Evolutionary conservation across 2,888 invertebrate species (phyloP).

Genomic region (Drosophila neoperkinsi): DNA sequence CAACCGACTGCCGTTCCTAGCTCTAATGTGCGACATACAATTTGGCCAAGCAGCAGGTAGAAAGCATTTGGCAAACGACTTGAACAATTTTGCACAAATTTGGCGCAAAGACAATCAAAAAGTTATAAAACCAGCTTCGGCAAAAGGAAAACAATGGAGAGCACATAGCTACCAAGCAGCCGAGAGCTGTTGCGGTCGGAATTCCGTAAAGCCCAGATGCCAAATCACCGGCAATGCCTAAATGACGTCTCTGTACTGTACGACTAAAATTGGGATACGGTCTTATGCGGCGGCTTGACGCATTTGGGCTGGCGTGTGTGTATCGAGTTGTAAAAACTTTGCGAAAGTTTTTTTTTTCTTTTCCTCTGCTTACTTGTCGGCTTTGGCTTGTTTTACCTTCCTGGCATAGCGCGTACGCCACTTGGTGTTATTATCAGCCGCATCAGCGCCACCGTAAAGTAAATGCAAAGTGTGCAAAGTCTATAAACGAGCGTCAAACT

Average conservation of each 20-base stretch:
- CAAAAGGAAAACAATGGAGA: slow-evolving; percentile 61
- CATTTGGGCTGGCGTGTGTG: slow-evolving; percentile 54
- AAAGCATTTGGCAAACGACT: slow-evolving; percentile 49
- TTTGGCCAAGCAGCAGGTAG: slow-evolving; percentile 51
- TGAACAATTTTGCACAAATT: slow-evolving; percentile 74
- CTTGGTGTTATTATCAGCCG: slow-evolving; percentile 75
- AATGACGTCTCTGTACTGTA: slow-evolving; percentile 32
- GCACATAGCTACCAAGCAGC: neutral
- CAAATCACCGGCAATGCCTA: slow-evolving; percentile 43
- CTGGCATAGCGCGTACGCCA: slow-evolving; percentile 67
- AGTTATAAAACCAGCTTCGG: slow-evolving; percentile 79
- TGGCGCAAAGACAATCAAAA: slow-evolving; percentile 82
- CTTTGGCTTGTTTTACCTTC: slow-evolving; percentile 39
- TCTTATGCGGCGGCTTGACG: slow-evolving; percentile 17
- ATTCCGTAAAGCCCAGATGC: slow-evolving; percentile 45
- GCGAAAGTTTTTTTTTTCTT: slow-evolving; percentile 50
- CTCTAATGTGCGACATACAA: slow-evolving; percentile 42
- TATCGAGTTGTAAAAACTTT: slow-evolving; percentile 75
- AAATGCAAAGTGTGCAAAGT: slow-evolving; percentile 79
- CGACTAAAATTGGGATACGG: slow-evolving; percentile 13
- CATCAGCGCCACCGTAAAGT: slow-evolving; percentile 76
- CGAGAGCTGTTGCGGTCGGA: slow-evolving; percentile 27
- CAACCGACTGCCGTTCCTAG: slow-evolving; percentile 24
- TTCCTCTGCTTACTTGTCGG: slow-evolving; percentile 24
- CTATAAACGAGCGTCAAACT: slow-evolving; percentile 79